Percentiles rank a stretch among this genome's conserved stretches.
These are phyloP conservation scores for Rambutsinella grinnellia DNA, from an alignment of 2,888 invertebrate genomes.

Conservation along the genomic window DNA sequence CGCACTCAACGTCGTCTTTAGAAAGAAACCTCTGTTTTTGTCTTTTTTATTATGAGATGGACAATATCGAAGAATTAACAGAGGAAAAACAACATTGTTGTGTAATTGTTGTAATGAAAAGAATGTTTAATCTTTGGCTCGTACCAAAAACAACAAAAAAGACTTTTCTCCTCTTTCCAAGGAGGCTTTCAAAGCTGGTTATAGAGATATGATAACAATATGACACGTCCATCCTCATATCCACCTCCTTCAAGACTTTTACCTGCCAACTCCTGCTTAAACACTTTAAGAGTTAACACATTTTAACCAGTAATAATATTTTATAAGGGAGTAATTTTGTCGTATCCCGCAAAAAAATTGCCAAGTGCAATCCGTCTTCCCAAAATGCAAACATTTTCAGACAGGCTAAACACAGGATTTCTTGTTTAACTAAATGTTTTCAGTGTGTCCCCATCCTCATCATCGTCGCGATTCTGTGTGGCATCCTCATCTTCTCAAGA, in stretches of 20 bases:
- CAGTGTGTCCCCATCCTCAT: not conserved
- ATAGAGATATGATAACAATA: slow-evolving; percentile 54
- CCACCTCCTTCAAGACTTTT: not conserved
- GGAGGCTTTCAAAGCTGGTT: not conserved
- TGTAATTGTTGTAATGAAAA: slow-evolving; percentile 44
- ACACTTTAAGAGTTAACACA: not conserved
- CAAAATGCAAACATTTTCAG: slow-evolving; percentile 28
- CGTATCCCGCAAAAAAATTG: not conserved
- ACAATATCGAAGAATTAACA: not conserved
- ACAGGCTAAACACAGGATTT: slow-evolving; percentile 49
- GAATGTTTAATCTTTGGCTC: slow-evolving; percentile 57
- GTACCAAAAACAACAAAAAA: slow-evolving; percentile 42
- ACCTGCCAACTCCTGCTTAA: not conserved
- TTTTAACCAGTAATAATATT: not conserved
- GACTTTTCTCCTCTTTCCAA: not conserved
- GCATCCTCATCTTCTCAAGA: slow-evolving; percentile 30
- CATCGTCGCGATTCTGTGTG: slow-evolving; percentile 22
- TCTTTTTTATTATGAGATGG: not conserved
- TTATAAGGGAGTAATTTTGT: not conserved
- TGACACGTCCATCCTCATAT: slow-evolving; percentile 41
- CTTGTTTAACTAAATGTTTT: slow-evolving; percentile 26
- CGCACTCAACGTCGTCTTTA: not conserved
- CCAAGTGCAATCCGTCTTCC: not conserved
- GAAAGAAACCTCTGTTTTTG: not conserved
- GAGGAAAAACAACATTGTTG: slow-evolving; percentile 1